Percentiles rank a stretch among this genome's conserved stretches.
These are phyloP conservation scores for Elmis aenea DNA, from an alignment of 2,888 invertebrate species.

Conservation along the genomic window DNA sequence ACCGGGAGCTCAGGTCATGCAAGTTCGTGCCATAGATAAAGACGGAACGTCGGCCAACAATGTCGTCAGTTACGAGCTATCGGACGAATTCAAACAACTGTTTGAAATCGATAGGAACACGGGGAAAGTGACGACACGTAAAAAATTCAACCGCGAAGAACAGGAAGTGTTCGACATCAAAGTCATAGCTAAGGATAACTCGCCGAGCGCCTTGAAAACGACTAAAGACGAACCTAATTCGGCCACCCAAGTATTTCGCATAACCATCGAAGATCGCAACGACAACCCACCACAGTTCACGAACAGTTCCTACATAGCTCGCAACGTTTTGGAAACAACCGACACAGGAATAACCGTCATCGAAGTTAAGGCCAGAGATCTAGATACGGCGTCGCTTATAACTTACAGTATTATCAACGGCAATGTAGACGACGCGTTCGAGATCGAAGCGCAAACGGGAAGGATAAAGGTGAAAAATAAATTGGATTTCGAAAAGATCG, in stretches of 20 bases:
- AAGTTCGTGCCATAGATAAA: constrained; percentile 73
- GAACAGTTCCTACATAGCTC: constrained; percentile 66
- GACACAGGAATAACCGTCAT: constrained; percentile 79
- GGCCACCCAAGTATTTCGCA: constrained; percentile 76
- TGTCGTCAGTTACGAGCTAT: constrained; percentile 73
- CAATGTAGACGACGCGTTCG: constrained; percentile 80
- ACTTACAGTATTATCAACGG: constrained; percentile 84
- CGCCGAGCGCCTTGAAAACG: constrained; percentile 68
- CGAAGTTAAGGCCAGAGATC: constrained; percentile 82
- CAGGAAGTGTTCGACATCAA: constrained; percentile 83
- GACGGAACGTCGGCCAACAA: constrained; percentile 82
- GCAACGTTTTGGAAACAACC: constrained; percentile 75
- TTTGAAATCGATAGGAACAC: constrained; percentile 81
- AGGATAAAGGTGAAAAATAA: constrained; percentile 74
- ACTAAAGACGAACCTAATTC: constrained; percentile 65
- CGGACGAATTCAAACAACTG: constrained; percentile 62
- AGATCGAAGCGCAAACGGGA: constrained; percentile 79
- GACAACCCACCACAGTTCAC: constrained; percentile 91
- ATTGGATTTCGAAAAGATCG: constrained; percentile 79
- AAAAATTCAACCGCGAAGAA: constrained; percentile 81
- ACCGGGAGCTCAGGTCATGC: constrained; percentile 79
- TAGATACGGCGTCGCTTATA: constrained; percentile 83
- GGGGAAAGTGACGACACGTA: constrained; percentile 80
- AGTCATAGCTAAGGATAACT: constrained; percentile 86
- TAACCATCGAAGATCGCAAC: constrained; percentile 92